These are phyloP conservation scores for Actenoides lindsayi DNA, from an alignment of 2,113 vertebrate species.

Conservation along the genomic window DNA sequence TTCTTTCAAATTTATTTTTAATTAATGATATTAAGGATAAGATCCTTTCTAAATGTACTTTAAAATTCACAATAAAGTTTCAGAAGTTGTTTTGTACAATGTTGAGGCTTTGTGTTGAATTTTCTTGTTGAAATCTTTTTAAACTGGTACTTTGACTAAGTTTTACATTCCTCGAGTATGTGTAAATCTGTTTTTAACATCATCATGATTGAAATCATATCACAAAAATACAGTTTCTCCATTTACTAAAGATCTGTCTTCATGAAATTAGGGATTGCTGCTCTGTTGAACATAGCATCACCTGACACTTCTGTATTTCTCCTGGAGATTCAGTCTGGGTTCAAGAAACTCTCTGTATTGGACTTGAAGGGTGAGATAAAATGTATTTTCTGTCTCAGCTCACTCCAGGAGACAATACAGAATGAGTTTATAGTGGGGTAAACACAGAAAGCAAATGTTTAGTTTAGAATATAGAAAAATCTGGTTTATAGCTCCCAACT, in stretches of 20 bases:
- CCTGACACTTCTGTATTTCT: slow-evolving; percentile 6
- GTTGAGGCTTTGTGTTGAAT: slow-evolving; percentile 83
- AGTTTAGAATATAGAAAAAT: neutral
- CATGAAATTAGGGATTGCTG: neutral
- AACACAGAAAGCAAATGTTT: neutral
- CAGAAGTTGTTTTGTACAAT: slow-evolving; percentile 83
- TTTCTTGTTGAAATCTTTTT: slow-evolving; percentile 66
- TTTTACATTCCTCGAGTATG: neutral
- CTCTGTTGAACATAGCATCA: neutral
- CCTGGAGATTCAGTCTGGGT: neutral
- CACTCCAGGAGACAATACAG: neutral
- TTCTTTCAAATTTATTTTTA: slow-evolving; percentile 81
- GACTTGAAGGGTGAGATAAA: neutral
- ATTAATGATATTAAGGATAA: slow-evolving; percentile 79
- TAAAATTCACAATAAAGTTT: slow-evolving; percentile 87
- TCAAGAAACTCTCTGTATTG: neutral
- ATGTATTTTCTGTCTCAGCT: neutral
- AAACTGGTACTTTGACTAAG: neutral
- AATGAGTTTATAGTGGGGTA: neutral
- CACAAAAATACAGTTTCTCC: neutral
- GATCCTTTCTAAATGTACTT: slow-evolving; percentile 83
- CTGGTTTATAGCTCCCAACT: neutral
- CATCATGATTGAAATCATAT: neutral
- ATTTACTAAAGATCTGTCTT: neutral
- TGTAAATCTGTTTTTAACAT: slow-evolving; percentile 2